A percentile compares a stretch with the other conserved stretches of the same genome.
Conservation (phyloP, 2,797 vertebrate species). For the Sus cebifrons region DNA sequence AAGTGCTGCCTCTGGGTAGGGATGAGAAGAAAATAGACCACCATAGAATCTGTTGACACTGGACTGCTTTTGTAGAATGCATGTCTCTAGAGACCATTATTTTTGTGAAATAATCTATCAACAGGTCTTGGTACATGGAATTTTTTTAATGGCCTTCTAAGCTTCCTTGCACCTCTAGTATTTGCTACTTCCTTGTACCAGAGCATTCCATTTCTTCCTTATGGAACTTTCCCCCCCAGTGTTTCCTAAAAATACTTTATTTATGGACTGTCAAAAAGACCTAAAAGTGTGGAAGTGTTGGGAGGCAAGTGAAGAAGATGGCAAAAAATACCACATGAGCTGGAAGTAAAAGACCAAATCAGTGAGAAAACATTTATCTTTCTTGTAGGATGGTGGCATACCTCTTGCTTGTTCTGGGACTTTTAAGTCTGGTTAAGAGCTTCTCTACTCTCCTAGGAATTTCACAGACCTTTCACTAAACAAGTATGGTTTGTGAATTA, state of each 20-base stretch:
- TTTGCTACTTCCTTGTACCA: conserved; percentile 65
- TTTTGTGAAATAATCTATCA: conserved; percentile 23
- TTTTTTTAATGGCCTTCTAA: conserved; percentile 62
- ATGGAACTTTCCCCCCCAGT: background rate
- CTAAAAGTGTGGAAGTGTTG: background rate
- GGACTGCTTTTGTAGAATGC: background rate
- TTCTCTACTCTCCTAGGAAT: conserved; percentile 56
- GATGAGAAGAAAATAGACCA: background rate
- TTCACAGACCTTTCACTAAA: conserved; percentile 66
- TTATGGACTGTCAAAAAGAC: conserved; percentile 55
- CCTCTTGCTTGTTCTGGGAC: background rate
- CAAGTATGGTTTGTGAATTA: conserved; percentile 36
- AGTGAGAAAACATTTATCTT: conserved; percentile 37
- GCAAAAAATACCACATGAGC: background rate
- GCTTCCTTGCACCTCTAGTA: conserved; percentile 51
- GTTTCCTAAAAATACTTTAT: conserved; percentile 45
- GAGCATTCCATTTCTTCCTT: conserved; percentile 57
- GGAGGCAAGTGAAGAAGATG: background rate
- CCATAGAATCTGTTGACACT: background rate
- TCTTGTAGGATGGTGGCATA: background rate
- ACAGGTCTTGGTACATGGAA: conserved; percentile 38
- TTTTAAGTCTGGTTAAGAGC: conserved; percentile 56
- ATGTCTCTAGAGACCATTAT: background rate
- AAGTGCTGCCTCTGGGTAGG: background rate
- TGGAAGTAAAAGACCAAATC: conserved; percentile 2